Base-by-base conservation (phyloP, 2,797 vertebrate genomes). In the Phrynocephalus guinanensis region DNA sequence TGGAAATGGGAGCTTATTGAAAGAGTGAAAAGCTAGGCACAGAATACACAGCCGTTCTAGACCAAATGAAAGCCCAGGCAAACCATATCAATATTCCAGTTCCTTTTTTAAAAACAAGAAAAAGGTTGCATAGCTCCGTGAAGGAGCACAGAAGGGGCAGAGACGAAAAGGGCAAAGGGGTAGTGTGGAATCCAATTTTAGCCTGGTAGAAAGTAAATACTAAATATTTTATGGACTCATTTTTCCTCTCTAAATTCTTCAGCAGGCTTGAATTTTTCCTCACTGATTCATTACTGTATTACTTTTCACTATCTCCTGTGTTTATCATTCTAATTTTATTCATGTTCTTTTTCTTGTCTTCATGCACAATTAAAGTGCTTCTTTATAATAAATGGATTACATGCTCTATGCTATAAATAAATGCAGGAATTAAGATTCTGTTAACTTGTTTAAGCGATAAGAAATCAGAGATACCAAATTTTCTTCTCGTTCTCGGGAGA, bases 311-410 rank as follows among this genome's bases (percentile, higher is more conserved):
- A 7, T 79, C 77, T 20, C 87, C 89, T 90, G 88, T 84, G 83
- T 92, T 94, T 91, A 92, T 92, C 92, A 82, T 81, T 90, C 90
- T 72, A 0, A 3, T 90, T 91, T 88, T 81, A 88, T 88, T 85
- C 67, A 71, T 71, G n/a, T 78, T 78, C 44, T 79, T 86, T 38
- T 71, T 30, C 84, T 78, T 91, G 85, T 0, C 89, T 85, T 86
- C 67, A 86, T 88, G 85, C 90, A 94, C 90, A 94, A 92, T 93
- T 90, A 90, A 92, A 89, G 91, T 88, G 75, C 86, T 91, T 86
- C 75, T 91, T 88, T 91, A 91, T 87, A 94, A 92, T 93, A 95
- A 95, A 94, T 91, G 92, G 92, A 95, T 95, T 94, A 90, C 93
- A 94, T 1, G 78, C 91, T 93, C 87, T 13, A 85, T 90, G 85